Base-by-base conservation (phyloP, 1,140 invertebrate species). In the Drosophila truncata region DNA sequence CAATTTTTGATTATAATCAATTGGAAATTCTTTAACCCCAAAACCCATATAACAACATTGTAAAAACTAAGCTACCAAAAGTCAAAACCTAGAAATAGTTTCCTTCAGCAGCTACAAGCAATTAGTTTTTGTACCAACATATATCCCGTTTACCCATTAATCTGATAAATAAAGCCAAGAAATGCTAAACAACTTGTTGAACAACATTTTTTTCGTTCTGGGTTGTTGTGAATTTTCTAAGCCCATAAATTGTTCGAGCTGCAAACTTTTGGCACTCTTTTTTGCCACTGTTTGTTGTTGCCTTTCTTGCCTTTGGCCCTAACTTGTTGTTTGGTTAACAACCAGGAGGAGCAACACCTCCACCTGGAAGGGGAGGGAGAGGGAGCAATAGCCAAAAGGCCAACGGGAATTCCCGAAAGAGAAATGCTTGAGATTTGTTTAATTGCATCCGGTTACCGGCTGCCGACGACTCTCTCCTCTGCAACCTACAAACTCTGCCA, bases 361-460 rank as follows among this genome's bases (percentile, higher is more conserved):
- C 20, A 14, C 20, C 13, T 6, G 4, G 16, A 5, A 1, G n/a
- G 4, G 29, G 11, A 3, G 7, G 18, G 11, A 52, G 27, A n/a
- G n/a, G 35, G 25, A 41, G 42, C 9, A 23, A 23, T 41, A 50
- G 3, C 39, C 52, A 76, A 66, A 59, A 59, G 50, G 72, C 72
- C 72, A 80, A 66, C 59, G 29, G 47, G 69, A 90, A 84, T 77
- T 76, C 64, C 60, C 76, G 77, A 33, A 27, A 46, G 50, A 54
- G 47, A 77, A 90, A 90, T 90, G 75, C 82, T 79, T 81, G 62
- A 90, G 85, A 90, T 90, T 90, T 90, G 81, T 85, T 90, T 91
- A 90, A 81, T 90, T 90, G 64, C 82, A 85, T 90, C 85, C 85
- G 85, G 85, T 61, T 82, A 46, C 47, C 41, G 33, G 33, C 23